phyloP scores from a whole-genome alignment of 2,797 vertebrate species.

The Dromococcyx pavoninus region DNA sequence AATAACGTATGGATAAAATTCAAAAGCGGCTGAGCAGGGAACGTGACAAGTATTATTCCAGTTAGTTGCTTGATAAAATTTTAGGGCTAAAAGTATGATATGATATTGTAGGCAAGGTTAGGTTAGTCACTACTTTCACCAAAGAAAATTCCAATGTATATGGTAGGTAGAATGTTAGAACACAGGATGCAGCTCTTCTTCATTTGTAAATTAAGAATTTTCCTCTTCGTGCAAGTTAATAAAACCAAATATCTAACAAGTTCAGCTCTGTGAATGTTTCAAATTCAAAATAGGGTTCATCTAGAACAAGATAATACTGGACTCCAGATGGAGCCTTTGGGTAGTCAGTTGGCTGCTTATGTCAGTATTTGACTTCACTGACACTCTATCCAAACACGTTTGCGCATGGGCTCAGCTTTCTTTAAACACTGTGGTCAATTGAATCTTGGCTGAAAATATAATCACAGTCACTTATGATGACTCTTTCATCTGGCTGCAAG shows the following conservation, averaged over 20 bases:
- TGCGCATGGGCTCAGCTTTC: not conserved
- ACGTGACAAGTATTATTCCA: not conserved
- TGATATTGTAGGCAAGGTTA: not conserved
- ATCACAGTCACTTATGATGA: not conserved
- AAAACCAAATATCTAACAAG: not conserved
- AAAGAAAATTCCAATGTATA: not conserved
- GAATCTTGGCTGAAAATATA: constrained; percentile 35
- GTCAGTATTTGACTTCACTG: constrained; percentile 35
- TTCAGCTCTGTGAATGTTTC: not conserved
- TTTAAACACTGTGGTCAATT: constrained; percentile 5
- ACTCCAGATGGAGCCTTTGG: not conserved
- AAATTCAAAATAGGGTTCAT: not conserved
- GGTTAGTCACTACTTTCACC: not conserved
- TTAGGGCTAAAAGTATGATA: not conserved
- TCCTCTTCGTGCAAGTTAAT: not conserved
- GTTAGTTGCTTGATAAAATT: not conserved
- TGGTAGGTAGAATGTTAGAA: not conserved
- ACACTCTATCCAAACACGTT: not conserved
- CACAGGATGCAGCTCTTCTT: not conserved
- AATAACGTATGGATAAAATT: not conserved
- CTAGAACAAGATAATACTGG: not conserved
- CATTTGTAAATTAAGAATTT: not conserved
- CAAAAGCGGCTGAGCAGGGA: not conserved
- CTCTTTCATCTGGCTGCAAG: constrained; percentile 13
- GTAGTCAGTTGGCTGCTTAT: constrained; percentile 7